Percentiles rank a stretch among this genome's conserved stretches.
These are phyloP conservation scores for Chanos chanos DNA, from an alignment of 2,797 vertebrate species.

Conservation along the genomic window DNA sequence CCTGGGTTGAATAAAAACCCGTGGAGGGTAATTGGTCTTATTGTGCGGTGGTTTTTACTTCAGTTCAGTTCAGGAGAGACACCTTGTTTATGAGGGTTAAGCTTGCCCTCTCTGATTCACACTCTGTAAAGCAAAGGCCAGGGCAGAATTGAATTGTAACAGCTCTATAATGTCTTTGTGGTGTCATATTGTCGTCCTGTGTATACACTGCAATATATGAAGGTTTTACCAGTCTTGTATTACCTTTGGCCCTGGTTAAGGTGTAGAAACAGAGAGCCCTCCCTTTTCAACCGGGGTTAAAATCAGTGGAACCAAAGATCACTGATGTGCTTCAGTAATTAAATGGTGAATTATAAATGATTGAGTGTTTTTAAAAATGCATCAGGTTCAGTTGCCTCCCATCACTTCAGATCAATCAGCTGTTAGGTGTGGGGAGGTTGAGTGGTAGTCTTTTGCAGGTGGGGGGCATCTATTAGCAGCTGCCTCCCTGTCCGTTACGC, in stretches of 20 bases:
- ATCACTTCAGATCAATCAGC: conserved; percentile 49
- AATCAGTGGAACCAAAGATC: conserved; percentile 35
- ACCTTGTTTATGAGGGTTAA: no score
- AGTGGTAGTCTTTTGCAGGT: conserved; percentile 6
- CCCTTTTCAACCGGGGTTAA: conserved; percentile 20
- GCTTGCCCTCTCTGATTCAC: conserved; percentile 1
- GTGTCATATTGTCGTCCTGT: conserved; percentile 51
- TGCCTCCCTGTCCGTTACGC: conserved; percentile 11
- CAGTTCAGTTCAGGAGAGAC: no score
- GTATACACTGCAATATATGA: conserved; percentile 44
- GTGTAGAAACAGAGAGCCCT: conserved; percentile 10
- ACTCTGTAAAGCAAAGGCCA: conserved; percentile 35
- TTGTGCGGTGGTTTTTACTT: not conserved
- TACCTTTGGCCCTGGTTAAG: conserved; percentile 35
- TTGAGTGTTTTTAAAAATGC: conserved; percentile 53
- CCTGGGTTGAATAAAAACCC: no score
- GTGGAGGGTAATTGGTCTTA: not conserved
- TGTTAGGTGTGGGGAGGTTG: conserved; percentile 35
- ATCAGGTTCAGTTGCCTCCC: conserved; percentile 41
- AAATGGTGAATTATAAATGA: conserved; percentile 54
- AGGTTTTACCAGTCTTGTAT: conserved; percentile 51
- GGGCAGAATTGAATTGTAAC: conserved; percentile 47
- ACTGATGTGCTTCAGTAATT: conserved; percentile 38
- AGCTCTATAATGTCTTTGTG: conserved; percentile 47
- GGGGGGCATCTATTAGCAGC: conserved; percentile 28